Percentiles rank a stretch among this genome's conserved stretches.
These are phyloP conservation scores for Dendroctonus ponderosae DNA, from an alignment of 1,140 invertebrate genomes.

Conservation along the genomic window DNA sequence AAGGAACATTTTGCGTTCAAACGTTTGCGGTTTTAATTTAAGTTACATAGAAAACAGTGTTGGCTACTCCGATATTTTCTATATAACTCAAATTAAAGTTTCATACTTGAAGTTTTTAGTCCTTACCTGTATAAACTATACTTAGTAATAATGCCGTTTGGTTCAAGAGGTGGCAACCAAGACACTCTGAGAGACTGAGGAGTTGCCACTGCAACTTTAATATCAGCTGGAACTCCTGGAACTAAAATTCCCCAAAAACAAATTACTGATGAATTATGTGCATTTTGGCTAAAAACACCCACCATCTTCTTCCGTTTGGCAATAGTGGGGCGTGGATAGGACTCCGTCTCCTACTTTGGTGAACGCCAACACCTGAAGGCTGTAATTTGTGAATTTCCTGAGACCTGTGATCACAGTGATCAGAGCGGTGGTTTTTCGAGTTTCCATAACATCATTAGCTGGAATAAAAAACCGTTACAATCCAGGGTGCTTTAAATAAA, in stretches of 20 bases:
- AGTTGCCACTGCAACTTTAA: conserved; percentile 77
- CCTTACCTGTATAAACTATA: conserved; percentile 71
- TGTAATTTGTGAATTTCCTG: conserved; percentile 83
- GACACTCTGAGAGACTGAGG: conserved; percentile 73
- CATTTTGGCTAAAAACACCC: conserved; percentile 23
- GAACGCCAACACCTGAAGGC: conserved; percentile 77
- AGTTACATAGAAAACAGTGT: too few relatives aligned
- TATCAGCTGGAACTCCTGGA: conserved; percentile 74
- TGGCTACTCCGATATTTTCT: too few relatives aligned
- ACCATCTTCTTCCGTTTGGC: conserved; percentile 83
- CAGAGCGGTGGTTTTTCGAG: conserved; percentile 66
- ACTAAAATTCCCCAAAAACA: conserved; percentile 54
- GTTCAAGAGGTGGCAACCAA: conserved; percentile 73
- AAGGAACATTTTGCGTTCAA: too few relatives aligned
- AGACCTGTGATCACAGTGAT: conserved; percentile 66
- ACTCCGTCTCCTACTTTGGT: conserved; percentile 80
- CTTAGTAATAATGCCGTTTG: conserved; percentile 77
- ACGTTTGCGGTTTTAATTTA: too few relatives aligned
- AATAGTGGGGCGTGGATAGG: conserved; percentile 66
- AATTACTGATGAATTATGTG: neutral
- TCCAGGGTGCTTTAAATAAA: neutral
- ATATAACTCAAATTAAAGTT: too few relatives aligned
- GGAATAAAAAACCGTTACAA: conserved; percentile 17
- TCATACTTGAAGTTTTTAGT: too few relatives aligned
- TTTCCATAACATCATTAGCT: conserved; percentile 63